These are phyloP conservation scores for Encarsia formosa DNA, from an alignment of 2,888 invertebrate species.

Conservation along the genomic window DNA sequence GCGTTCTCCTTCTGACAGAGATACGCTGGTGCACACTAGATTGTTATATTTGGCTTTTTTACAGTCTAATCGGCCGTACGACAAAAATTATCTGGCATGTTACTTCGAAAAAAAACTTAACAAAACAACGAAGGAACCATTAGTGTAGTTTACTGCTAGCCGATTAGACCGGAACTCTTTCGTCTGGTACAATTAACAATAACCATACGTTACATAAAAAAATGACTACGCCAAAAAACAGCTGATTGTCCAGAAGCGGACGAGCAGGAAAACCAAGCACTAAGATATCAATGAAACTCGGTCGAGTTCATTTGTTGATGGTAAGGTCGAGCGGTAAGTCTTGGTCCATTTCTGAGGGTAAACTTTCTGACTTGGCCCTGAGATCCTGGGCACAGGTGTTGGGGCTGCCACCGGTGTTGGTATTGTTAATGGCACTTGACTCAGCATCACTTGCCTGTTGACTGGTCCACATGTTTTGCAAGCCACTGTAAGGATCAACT, in stretches of 20 bases:
- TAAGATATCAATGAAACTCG: background rate
- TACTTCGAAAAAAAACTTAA: background rate
- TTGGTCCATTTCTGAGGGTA: constrained; percentile 47
- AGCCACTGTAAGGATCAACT: constrained; percentile 44
- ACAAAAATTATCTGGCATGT: too few species aligned
- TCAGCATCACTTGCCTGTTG: constrained; percentile 37
- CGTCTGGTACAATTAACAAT: too few species aligned
- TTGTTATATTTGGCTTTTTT: constrained; percentile 43
- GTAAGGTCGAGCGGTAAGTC: constrained; percentile 51
- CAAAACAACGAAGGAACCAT: background rate
- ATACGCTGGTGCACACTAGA: constrained; percentile 20
- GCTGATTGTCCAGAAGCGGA: background rate
- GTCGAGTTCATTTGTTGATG: constrained; percentile 44
- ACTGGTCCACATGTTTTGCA: constrained; percentile 44
- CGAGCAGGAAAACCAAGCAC: background rate
- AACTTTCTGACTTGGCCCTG: constrained; percentile 50
- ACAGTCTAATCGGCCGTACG: constrained; percentile 38
- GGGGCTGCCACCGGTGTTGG: constrained; percentile 35
- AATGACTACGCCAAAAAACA: constrained; percentile 14
- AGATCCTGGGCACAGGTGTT: constrained; percentile 44
- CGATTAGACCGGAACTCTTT: too few species aligned
- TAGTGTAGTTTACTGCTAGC: background rate
- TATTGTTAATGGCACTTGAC: constrained; percentile 40
- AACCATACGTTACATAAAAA: too few species aligned
- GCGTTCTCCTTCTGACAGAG: background rate